Evolutionary conservation across 2,797 vertebrate genomes (phyloP).

Genomic region (Chaetophractus vellerosus): DNA sequence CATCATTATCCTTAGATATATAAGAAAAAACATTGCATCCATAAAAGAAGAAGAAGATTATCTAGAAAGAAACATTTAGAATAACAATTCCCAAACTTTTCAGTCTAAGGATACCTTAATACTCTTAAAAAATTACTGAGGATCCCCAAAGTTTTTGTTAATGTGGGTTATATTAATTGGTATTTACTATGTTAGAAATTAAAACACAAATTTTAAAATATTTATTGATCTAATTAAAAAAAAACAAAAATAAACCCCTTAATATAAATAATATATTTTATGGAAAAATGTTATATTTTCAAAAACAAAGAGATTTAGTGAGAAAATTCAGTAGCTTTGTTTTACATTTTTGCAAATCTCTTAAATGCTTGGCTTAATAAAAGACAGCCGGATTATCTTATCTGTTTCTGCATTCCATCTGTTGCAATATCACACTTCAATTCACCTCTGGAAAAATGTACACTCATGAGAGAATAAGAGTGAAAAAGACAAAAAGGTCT

Average conservation of each 20-base stretch:
- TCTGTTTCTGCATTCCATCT: background rate
- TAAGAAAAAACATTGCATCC: background rate
- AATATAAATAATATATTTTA: background rate
- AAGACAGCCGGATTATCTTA: background rate
- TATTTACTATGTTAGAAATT: background rate
- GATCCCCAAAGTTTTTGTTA: background rate
- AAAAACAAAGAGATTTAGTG: background rate
- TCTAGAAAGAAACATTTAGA: slow-evolving; percentile 30
- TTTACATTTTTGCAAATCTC: slow-evolving; percentile 26
- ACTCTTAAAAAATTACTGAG: slow-evolving; percentile 2
- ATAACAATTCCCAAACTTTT: background rate
- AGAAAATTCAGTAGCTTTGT: background rate
- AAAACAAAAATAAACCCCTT: background rate
- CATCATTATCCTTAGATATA: slow-evolving; percentile 6
- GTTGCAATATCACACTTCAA: background rate
- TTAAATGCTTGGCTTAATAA: background rate
- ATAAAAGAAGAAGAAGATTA: slow-evolving; percentile 20
- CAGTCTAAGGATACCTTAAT: background rate
- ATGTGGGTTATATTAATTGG: background rate
- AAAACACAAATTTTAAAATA: background rate
- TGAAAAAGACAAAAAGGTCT: background rate
- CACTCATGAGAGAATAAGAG: background rate
- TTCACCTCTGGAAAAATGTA: background rate
- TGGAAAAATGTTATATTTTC: slow-evolving; percentile 3
- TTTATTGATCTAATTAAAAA: background rate